phyloP scores from a whole-genome alignment of 1,140 invertebrate species.

The Calephelis virginiensis region DNA sequence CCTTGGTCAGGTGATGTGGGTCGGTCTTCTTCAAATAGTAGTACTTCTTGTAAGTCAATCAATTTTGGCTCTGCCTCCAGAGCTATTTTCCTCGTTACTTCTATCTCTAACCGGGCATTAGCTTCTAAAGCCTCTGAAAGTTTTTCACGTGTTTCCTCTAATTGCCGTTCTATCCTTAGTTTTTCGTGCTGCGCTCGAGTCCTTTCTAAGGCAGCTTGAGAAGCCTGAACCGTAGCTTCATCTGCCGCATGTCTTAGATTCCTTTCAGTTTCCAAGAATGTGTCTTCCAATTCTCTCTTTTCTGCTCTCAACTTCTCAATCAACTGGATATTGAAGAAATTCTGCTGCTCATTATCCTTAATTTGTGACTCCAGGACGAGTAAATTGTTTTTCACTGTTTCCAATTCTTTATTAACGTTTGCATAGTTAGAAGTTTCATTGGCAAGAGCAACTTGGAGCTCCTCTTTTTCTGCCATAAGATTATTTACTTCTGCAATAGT shows the following conservation, averaged over 20 bases:
- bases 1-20: slow-evolving; percentile 79
- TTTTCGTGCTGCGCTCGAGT: slow-evolving; percentile 67
- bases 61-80: slow-evolving; percentile 51
- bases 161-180: slow-evolving; percentile 63
- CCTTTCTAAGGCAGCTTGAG: slow-evolving; percentile 71
- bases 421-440: slow-evolving; percentile 39
- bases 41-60: slow-evolving; percentile 40
- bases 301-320: slow-evolving; percentile 53
- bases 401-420: slow-evolving; percentile 48
- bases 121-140: slow-evolving; percentile 47
- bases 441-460: slow-evolving; percentile 41
- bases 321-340: slow-evolving; percentile 40
- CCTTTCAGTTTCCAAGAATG: slow-evolving; percentile 62
- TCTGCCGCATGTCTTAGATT: slow-evolving; percentile 63
- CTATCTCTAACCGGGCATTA: slow-evolving; percentile 58
- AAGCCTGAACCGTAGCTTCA: slow-evolving; percentile 72
- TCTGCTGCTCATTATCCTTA: slow-evolving; percentile 54
- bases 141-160: slow-evolving; percentile 63
- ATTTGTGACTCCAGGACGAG: slow-evolving; percentile 41
- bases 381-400: slow-evolving; percentile 42
- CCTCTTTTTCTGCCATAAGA: slow-evolving; percentile 51
- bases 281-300: slow-evolving; percentile 57
- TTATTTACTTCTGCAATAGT: slow-evolving; percentile 53
- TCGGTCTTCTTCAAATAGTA: slow-evolving; percentile 59
- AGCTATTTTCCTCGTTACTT: slow-evolving; percentile 51